Percentiles rank a stretch among this genome's conserved stretches.
Conservation (phyloP, 2,888 invertebrate species). For the Ceramica pisi region DNA sequence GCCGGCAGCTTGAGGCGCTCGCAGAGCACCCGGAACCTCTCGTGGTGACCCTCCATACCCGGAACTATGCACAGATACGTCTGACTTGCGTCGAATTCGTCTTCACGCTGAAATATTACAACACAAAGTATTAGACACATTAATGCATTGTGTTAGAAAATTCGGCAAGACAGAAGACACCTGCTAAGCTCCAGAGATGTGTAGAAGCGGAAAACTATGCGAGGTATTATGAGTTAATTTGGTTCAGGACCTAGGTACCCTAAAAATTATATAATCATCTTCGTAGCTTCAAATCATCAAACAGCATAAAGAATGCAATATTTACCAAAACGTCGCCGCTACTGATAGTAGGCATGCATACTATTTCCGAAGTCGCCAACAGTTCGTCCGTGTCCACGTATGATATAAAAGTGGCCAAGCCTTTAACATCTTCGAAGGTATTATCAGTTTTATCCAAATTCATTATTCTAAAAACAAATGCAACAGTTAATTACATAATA, state of each 20-base stretch:
- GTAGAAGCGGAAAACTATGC: neutral
- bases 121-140: neutral
- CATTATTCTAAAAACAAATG: constrained; percentile 24
- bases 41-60: constrained; percentile 76
- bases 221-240: too few species aligned
- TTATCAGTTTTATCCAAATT: constrained; percentile 37
- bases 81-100: constrained; percentile 71
- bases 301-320: neutral
- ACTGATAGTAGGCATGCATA: constrained; percentile 72
- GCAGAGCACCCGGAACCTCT: constrained; percentile 69
- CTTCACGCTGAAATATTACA: constrained; percentile 69
- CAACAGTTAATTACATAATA: neutral
- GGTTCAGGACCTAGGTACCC: too few species aligned
- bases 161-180: neutral
- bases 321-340: constrained; percentile 36
- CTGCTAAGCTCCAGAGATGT: neutral
- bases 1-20: constrained; percentile 74
- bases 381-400: constrained; percentile 78
- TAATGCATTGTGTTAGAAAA: neutral
- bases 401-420: constrained; percentile 72
- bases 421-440: constrained; percentile 50
- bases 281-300: neutral
- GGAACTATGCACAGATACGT: constrained; percentile 74
- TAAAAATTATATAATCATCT: too few species aligned
- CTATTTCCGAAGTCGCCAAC: constrained; percentile 73